Conservation (phyloP, 2,797 vertebrate genomes). For the Falco berigora region DNA sequence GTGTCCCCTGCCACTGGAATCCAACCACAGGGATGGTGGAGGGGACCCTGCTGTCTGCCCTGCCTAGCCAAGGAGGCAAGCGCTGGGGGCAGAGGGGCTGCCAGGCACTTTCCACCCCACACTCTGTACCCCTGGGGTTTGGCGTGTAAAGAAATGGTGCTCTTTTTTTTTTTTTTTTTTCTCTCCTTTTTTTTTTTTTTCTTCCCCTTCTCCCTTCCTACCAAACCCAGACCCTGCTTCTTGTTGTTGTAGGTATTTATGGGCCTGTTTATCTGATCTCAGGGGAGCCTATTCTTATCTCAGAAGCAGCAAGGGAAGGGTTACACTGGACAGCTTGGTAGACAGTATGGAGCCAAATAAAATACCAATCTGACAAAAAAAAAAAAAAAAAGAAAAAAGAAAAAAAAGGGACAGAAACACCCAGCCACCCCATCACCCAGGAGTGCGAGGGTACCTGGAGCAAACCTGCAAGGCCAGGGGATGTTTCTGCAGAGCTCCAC, state of each 20-base stretch:
- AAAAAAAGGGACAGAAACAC: not conserved
- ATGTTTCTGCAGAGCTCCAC: not conserved
- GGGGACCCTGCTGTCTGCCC: not conserved
- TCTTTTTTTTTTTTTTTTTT: not conserved
- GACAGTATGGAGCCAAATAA: conserved; percentile 77
- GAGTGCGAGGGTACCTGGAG: not conserved
- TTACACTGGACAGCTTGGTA: conserved; percentile 67
- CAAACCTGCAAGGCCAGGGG: not conserved
- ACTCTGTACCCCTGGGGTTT: not conserved
- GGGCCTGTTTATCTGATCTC: conserved; percentile 75
- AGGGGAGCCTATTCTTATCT: conserved; percentile 72
- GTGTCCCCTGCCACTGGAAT: not conserved
- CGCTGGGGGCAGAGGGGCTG: not conserved
- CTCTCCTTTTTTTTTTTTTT: not conserved
- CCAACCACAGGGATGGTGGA: not conserved
- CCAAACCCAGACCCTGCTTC: conserved; percentile 24
- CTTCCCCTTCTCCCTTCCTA: not conserved
- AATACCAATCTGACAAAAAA: conserved; percentile 67
- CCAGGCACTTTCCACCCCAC: rapidly evolving
- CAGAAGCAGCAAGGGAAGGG: conserved; percentile 64
- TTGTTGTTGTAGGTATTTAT: conserved; percentile 71
- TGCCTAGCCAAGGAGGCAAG: not conserved
- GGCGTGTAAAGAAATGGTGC: not conserved
- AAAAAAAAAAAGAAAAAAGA: not conserved
- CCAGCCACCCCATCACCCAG: not conserved